These are phyloP conservation scores for Gyrodactylus bullatarudis DNA, from an alignment of 1,140 invertebrate genomes.

Conservation along the genomic window DNA sequence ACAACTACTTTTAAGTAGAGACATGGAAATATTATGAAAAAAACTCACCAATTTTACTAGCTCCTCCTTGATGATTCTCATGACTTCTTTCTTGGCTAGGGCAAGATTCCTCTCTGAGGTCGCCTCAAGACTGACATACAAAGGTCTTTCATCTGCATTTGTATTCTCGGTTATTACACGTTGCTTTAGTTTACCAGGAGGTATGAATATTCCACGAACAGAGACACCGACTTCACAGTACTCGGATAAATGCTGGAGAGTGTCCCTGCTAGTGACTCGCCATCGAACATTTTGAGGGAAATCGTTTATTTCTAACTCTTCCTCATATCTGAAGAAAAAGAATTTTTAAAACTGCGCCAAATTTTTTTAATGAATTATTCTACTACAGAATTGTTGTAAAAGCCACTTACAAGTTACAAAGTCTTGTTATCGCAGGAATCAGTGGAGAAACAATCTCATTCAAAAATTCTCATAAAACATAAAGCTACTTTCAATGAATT, in stretches of 20 bases:
- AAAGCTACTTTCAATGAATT: too few relatives aligned
- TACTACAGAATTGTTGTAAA: too few relatives aligned
- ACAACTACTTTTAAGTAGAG: too few relatives aligned
- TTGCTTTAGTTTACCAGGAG: slow-evolving; percentile 11
- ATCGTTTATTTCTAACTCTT: slow-evolving; percentile 95
- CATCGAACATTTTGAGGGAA: slow-evolving; percentile 92
- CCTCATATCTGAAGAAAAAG: slow-evolving; percentile 38
- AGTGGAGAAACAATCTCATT: too few relatives aligned
- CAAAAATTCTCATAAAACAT: too few relatives aligned
- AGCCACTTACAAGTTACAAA: too few relatives aligned
- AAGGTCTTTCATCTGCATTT: slow-evolving; percentile 68
- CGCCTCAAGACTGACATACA: slow-evolving; percentile 93
- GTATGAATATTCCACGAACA: slow-evolving; percentile 79
- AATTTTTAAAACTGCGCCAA: too few relatives aligned
- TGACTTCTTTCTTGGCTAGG: slow-evolving; percentile 90
- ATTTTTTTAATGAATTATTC: too few relatives aligned
- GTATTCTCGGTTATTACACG: slow-evolving; percentile 13
- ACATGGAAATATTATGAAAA: neutral
- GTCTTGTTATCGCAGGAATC: too few relatives aligned
- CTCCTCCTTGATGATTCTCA: slow-evolving; percentile 82
- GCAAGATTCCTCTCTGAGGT: slow-evolving; percentile 77
- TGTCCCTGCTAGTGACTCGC: slow-evolving; percentile 93
- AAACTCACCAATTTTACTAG: slow-evolving; percentile 49
- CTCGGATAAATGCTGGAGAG: slow-evolving; percentile 79
- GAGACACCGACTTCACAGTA: slow-evolving; percentile 94